Conservation (phyloP, 1,140 invertebrate species). For the Drosophila miranda region DNA sequence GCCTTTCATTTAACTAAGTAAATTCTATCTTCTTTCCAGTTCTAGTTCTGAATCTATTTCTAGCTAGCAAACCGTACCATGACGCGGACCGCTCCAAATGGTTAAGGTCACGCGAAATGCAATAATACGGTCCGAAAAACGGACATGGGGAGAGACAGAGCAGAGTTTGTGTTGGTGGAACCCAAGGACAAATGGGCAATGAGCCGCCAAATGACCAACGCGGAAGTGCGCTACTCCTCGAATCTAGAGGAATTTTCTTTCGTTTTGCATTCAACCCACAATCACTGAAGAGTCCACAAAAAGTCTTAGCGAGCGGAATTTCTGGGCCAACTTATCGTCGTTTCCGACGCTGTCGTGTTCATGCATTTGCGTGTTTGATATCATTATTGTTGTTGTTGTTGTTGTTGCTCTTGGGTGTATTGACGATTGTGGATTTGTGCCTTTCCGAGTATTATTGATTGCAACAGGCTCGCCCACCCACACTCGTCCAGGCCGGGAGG, state of each 20-base stretch:
- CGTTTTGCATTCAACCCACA: constrained; percentile 2
- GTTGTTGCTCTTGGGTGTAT: background rate
- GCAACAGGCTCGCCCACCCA: constrained; percentile 25
- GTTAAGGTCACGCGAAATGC: constrained; percentile 69
- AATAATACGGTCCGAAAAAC: constrained; percentile 43
- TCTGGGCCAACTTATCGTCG: constrained; percentile 7
- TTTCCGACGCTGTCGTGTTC: constrained; percentile 5
- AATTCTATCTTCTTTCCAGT: constrained; percentile 20
- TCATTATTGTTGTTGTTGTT: constrained; percentile 4
- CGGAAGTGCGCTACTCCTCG: constrained; percentile 42
- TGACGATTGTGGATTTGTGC: constrained; percentile 6
- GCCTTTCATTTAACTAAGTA: constrained; percentile 70
- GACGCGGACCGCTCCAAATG: constrained; percentile 45
- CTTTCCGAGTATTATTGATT: constrained; percentile 48
- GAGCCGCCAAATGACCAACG: constrained; percentile 31
- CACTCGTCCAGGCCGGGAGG: background rate
- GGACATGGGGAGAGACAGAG: constrained; percentile 16
- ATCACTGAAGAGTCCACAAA: constrained; percentile 3
- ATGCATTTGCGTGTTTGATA: constrained; percentile 40
- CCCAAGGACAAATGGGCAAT: constrained; percentile 55
- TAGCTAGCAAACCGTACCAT: constrained; percentile 36
- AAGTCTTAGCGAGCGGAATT: background rate
- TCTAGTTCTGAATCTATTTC: constrained; percentile 16
- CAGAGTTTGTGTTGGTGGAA: background rate
- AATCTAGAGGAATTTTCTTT: constrained; percentile 10